A percentile compares a stretch with the other conserved stretches of the same genome.
These are phyloP conservation scores for Rhegmatorhina hoffmannsi DNA, from an alignment of 2,113 vertebrate species.

Conservation along the genomic window DNA sequence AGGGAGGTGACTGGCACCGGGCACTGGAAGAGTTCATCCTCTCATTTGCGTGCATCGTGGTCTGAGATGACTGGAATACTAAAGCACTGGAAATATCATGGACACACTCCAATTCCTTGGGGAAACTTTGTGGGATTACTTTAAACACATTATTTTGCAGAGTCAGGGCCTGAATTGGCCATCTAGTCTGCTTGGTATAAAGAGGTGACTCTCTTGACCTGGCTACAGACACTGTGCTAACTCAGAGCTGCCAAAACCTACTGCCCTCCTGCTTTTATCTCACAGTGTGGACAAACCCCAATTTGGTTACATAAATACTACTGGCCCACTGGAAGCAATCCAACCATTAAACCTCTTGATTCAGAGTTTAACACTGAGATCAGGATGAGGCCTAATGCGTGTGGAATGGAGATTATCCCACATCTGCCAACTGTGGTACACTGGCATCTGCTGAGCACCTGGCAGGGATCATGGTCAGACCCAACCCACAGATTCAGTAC, in stretches of 20 bases:
- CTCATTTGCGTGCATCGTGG: fast-evolving
- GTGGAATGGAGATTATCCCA: slow-evolving; percentile 9
- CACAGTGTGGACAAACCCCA: neutral
- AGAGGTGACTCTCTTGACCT: neutral
- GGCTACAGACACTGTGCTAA: neutral
- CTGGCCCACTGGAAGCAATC: neutral
- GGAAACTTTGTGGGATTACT: neutral
- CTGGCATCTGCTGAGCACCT: slow-evolving; percentile 3
- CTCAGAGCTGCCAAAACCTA: neutral
- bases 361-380: slow-evolving; percentile 26
- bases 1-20: neutral
- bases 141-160: neutral
- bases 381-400: neutral
- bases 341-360: slow-evolving; percentile 37
- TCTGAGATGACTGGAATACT: neutral
- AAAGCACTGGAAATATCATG: neutral
- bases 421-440: neutral
- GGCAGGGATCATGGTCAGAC: neutral
- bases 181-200: neutral
- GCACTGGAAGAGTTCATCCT: neutral
- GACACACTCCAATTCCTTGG: neutral
- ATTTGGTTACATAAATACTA: neutral
- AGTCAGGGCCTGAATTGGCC: fast-evolving
- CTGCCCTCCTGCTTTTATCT: neutral
- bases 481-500: neutral